Evolutionary conservation across 2,113 vertebrate genomes (phyloP).

Genomic region (Colossoma macropomum): DNA sequence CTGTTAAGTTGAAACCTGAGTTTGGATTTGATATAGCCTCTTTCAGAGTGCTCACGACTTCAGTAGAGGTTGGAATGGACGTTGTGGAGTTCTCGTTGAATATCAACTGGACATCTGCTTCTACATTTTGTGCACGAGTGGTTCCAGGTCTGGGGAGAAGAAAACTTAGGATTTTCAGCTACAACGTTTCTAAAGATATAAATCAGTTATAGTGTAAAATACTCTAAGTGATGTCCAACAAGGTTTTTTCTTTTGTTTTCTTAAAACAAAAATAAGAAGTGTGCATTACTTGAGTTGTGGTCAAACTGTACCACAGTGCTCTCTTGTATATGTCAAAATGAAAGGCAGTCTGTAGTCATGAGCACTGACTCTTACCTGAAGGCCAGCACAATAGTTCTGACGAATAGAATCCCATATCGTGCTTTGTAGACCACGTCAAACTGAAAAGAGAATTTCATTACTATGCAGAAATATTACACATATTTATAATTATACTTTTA

Average conservation of each 20-base stretch:
- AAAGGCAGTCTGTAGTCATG: not conserved
- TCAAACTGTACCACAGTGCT: not conserved
- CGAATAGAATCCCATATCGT: not conserved
- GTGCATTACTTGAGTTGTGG: not conserved
- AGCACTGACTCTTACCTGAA: conserved; percentile 35
- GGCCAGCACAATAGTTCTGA: not conserved
- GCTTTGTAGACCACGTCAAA: conserved; percentile 17
- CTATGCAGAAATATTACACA: not conserved
- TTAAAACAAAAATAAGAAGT: no score
- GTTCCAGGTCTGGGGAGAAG: not conserved
- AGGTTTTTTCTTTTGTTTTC: no score
- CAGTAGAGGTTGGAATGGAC: not conserved
- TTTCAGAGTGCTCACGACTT: conserved; percentile 17
- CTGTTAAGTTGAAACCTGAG: not conserved
- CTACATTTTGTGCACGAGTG: not conserved
- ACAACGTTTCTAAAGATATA: no score
- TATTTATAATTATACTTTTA: no score
- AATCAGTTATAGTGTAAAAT: no score
- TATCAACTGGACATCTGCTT: conserved; percentile 28
- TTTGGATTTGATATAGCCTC: not conserved
- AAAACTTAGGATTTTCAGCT: not conserved
- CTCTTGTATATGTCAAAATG: not conserved
- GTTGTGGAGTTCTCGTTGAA: conserved; percentile 12
- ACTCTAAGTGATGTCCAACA: no score
- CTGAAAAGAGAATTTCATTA: conserved; percentile 19